Evolutionary conservation across 1,140 invertebrate genomes (phyloP).

Genomic region (Lysiphlebus fabarum): DNA sequence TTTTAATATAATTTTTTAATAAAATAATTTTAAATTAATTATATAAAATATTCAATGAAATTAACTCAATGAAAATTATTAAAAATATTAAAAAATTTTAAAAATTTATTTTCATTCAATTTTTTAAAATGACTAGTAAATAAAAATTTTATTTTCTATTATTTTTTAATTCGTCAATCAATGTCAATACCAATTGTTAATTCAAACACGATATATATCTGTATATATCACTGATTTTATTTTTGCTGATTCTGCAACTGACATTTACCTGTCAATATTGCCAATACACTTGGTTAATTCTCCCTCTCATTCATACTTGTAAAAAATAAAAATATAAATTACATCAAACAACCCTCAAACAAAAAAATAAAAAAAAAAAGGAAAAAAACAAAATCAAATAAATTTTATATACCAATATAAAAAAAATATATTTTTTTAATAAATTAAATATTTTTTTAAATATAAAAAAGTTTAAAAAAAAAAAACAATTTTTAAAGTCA

Average conservation of each 20-base stretch:
- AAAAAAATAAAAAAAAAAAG: not conserved
- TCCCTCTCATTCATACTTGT: not conserved
- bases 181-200: conserved; percentile 10
- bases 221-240: too few species aligned
- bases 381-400: not conserved
- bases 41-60: too few species aligned
- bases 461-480: too few species aligned
- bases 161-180: conserved; percentile 12
- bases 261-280: conserved; percentile 14
- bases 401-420: not conserved
- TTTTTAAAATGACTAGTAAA: too few species aligned
- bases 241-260: conserved; percentile 4
- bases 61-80: too few species aligned
- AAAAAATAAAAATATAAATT: not conserved
- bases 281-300: conserved; percentile 6
- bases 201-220: too few species aligned
- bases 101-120: too few species aligned
- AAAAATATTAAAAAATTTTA: too few species aligned
- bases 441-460: not conserved
- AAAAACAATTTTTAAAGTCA: conserved; percentile 25
- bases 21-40: too few species aligned
- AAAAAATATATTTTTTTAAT: not conserved
- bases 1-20: too few species aligned
- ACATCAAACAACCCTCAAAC: not conserved
- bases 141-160: not conserved